Conservation (phyloP, 1,140 invertebrate genomes). For the Agraylea sexmaculata region DNA sequence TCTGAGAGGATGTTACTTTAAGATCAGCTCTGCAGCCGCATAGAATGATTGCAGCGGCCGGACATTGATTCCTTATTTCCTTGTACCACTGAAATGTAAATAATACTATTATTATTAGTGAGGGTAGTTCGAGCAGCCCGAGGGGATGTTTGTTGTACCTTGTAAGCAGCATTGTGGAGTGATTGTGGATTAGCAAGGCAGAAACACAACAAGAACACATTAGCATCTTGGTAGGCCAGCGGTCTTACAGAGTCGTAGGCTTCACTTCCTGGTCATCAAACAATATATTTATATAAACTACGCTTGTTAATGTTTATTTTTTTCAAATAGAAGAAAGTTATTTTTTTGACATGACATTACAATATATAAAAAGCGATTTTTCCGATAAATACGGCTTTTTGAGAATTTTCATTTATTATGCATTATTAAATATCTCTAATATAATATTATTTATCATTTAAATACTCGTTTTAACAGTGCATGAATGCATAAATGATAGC, state of each 20-base stretch:
- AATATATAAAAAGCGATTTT: too few species aligned
- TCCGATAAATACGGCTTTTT: too few species aligned
- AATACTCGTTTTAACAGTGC: too few species aligned
- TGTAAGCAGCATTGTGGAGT: slow-evolving; percentile 53
- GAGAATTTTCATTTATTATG: too few species aligned
- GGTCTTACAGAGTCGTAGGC: slow-evolving; percentile 47
- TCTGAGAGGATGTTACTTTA: slow-evolving; percentile 40
- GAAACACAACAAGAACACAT: slow-evolving; percentile 53
- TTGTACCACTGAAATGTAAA: slow-evolving; percentile 45
- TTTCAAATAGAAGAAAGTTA: too few species aligned
- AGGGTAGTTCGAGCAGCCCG: background rate
- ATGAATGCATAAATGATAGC: too few species aligned
- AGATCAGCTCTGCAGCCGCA: slow-evolving; percentile 52
- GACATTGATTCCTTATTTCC: slow-evolving; percentile 54
- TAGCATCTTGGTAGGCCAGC: slow-evolving; percentile 46
- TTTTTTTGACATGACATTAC: too few species aligned
- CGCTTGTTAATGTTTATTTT: too few species aligned
- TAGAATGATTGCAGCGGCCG: slow-evolving; percentile 49
- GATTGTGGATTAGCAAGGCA: slow-evolving; percentile 53
- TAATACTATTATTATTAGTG: slow-evolving; percentile 2
- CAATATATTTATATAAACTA: too few species aligned
- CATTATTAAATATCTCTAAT: too few species aligned
- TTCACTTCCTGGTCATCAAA: slow-evolving; percentile 34
- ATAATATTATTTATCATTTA: too few species aligned
- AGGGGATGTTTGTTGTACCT: slow-evolving; percentile 31